Base-by-base conservation (phyloP, 2,797 vertebrate species). In the Melanotaenia pygmaea region DNA sequence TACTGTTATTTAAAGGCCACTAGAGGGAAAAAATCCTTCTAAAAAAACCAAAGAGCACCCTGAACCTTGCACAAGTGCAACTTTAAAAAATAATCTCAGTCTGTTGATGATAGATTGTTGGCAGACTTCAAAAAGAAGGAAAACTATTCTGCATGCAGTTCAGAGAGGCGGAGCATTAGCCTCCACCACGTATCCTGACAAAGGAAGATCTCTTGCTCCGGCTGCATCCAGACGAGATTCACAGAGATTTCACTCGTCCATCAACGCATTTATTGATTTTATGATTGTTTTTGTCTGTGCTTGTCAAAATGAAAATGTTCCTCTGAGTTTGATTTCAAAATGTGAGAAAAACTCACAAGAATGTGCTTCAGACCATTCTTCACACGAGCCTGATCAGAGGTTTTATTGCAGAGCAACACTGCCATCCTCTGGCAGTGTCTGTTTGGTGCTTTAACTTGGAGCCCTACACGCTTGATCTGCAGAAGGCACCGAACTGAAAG, bases 321-420 rank as follows among this genome's bases (percentile, higher is more conserved):
- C 68, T 77, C 28, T 53, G 50, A 75, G 75, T 91, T 79, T 81
- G 78, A 64, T 74, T 78, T 82, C 28, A 68, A 81, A 83, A 84
- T 76, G 59, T 67, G 56, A 74, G 59, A 79, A 82, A 76, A 67
- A 59, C 67, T 75, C 2, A 5, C 70, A 4, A 53, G 80, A 65
- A 62, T 1, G 45, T 8, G 9, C 3, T 24, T n/a, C 45, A 76
- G 72, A 66, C 24, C 20, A 24, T 61, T 2, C 35, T 40, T 26
- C 45, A 12, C 0, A 12, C 18, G 30, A 22, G 43, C 8, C 5
- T 4, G 1, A 16, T 56, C 3, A 18, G 12, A 45, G 24, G 14
- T 61, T 54, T 26, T 62, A 54, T 20, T 63, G 16, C 81, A 80
- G 90, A 90, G 82, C 91, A 92, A 94, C 83, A 93, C 90, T 92